A percentile compares a stretch with the other conserved stretches of the same genome.
phyloP scores from a whole-genome alignment of 2,888 invertebrate genomes.

The Eugnorisma glareosa region DNA sequence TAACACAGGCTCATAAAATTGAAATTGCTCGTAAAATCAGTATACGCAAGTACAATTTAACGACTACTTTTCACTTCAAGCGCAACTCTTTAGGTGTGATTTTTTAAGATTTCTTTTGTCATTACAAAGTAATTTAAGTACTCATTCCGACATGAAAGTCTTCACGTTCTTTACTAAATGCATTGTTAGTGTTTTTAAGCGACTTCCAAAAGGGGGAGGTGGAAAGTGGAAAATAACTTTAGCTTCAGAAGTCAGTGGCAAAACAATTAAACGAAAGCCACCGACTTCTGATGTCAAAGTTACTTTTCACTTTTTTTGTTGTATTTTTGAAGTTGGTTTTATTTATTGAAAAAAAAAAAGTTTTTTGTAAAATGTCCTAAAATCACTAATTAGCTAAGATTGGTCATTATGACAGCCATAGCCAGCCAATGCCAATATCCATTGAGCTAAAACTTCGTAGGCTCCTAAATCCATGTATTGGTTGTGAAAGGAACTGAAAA shows the following conservation, averaged over 20 bases:
- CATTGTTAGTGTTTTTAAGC: too few relatives aligned
- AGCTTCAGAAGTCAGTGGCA: too few relatives aligned
- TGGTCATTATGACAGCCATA: background rate
- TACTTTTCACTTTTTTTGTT: too few relatives aligned
- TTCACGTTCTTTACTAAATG: background rate
- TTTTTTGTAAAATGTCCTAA: background rate
- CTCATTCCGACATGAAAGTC: background rate
- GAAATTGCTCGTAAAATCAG: conserved; percentile 60
- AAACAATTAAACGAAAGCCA: too few relatives aligned
- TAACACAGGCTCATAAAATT: conserved; percentile 54
- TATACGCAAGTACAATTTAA: conserved; percentile 53
- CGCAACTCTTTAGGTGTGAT: conserved; percentile 34
- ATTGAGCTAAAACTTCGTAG: background rate
- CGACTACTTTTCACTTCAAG: conserved; percentile 40
- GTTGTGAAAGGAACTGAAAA: too few relatives aligned
- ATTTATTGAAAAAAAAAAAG: too few relatives aligned
- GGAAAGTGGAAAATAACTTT: too few relatives aligned
- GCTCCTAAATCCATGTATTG: background rate
- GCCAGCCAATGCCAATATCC: background rate
- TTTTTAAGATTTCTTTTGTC: conserved; percentile 22
- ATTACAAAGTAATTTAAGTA: background rate
- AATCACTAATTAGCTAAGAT: background rate
- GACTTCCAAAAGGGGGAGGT: too few relatives aligned
- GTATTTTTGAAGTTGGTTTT: too few relatives aligned
- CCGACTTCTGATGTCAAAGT: too few relatives aligned